Conservation (phyloP, 2,113 vertebrate species). For the Silurus meridionalis region DNA sequence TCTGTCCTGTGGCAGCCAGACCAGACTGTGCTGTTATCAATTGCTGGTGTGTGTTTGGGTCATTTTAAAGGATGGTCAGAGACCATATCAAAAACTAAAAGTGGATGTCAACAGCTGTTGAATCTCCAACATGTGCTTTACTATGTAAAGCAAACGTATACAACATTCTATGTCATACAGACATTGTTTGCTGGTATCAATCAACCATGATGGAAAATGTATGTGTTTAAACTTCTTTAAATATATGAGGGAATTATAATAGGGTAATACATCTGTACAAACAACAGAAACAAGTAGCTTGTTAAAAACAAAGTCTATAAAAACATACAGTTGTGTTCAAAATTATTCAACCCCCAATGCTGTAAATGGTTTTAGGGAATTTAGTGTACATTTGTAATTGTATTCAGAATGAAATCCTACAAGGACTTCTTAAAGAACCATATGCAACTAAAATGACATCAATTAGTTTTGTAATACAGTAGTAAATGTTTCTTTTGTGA, state of each 20-base stretch:
- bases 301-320: background rate
- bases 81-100: background rate
- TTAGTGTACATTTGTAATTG: no score
- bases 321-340: no score
- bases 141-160: background rate
- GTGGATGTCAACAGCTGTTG: background rate
- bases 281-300: background rate
- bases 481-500: no score
- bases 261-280: background rate
- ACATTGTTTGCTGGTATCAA: background rate
- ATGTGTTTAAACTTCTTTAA: background rate
- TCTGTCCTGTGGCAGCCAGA: background rate
- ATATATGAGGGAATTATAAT: background rate
- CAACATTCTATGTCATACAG: background rate
- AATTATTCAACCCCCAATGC: no score
- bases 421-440: no score
- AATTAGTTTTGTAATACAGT: no score
- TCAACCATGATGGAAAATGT: background rate
- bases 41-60: conserved; percentile 14
- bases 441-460: no score
- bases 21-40: conserved; percentile 24
- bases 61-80: conserved; percentile 25
- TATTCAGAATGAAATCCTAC: no score
- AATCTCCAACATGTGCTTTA: background rate
- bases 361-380: no score